phyloP scores from a whole-genome alignment of 2,888 invertebrate genomes.

The Eristalinus aeneus region DNA sequence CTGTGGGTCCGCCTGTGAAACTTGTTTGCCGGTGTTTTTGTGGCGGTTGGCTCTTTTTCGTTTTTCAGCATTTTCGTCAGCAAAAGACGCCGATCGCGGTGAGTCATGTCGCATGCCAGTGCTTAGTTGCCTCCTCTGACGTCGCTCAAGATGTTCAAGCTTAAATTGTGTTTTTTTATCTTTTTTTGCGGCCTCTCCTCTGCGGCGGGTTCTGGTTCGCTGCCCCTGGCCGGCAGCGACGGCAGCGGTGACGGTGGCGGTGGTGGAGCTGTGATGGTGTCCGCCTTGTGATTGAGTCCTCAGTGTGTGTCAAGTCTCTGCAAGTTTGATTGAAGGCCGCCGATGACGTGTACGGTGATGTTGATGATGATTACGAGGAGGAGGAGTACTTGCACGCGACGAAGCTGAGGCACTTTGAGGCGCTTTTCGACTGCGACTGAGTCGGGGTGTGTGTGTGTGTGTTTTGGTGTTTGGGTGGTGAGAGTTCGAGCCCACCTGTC shows the following conservation, averaged over 20 bases:
- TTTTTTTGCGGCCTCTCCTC: not conserved
- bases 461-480: not conserved
- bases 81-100: constrained; percentile 45
- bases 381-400: not conserved
- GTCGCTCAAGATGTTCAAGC: constrained; percentile 14
- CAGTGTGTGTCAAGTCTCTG: constrained; percentile 39
- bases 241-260: not conserved
- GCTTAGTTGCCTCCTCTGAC: constrained; percentile 35
- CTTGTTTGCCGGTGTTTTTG: constrained; percentile 36
- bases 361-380: not conserved
- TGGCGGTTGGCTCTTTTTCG: not conserved
- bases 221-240: not conserved
- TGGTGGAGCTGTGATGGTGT: not conserved
- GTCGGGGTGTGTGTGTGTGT: not conserved
- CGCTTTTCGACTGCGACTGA: not conserved
- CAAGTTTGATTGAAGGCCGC: constrained; percentile 38
- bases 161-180: constrained; percentile 1
- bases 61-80: not conserved
- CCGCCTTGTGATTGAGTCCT: constrained; percentile 24
- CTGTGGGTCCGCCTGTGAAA: constrained; percentile 23
- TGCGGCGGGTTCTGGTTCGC: not conserved
- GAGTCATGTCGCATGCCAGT: constrained; percentile 64
- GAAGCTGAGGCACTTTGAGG: not conserved
- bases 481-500: not conserved
- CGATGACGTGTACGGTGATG: not conserved